Evolutionary conservation across 2,888 invertebrate genomes (phyloP).

Genomic region (Megaustenia siamemsis): DNA sequence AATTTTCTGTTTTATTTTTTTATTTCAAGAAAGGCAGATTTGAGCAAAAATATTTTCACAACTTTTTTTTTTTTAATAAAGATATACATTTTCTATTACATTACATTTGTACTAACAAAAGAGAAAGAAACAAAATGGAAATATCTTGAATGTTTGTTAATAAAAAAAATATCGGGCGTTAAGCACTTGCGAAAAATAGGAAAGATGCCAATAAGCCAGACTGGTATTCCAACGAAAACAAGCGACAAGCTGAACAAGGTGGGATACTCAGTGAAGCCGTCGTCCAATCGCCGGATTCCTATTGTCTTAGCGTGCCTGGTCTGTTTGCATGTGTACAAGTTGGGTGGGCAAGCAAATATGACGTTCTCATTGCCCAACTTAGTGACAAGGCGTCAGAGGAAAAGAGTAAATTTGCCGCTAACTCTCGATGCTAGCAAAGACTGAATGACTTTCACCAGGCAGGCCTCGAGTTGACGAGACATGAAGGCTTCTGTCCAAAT

Average conservation of each 20-base stretch:
- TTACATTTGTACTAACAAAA: no score
- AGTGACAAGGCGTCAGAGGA: conserved; percentile 52
- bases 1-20: no score
- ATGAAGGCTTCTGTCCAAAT: conserved; percentile 29
- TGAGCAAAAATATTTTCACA: no score
- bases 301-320: conserved; percentile 52
- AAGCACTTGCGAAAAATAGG: not conserved
- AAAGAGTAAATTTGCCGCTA: conserved; percentile 39
- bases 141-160: no score
- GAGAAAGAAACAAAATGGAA: no score
- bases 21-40: no score
- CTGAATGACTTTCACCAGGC: conserved; percentile 41
- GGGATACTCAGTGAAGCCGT: not conserved
- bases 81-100: no score
- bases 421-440: conserved; percentile 51
- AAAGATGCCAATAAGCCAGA: conserved; percentile 31
- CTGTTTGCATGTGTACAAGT: conserved; percentile 35
- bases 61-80: no score
- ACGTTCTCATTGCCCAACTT: conserved; percentile 55
- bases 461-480: conserved; percentile 7
- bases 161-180: not conserved
- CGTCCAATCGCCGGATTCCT: conserved; percentile 47
- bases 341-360: conserved; percentile 50
- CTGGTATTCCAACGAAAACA: not conserved
- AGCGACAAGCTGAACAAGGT: conserved; percentile 12